Evolutionary conservation across 2,797 vertebrate species (phyloP).

Genomic region (Pangasius djambal): DNA sequence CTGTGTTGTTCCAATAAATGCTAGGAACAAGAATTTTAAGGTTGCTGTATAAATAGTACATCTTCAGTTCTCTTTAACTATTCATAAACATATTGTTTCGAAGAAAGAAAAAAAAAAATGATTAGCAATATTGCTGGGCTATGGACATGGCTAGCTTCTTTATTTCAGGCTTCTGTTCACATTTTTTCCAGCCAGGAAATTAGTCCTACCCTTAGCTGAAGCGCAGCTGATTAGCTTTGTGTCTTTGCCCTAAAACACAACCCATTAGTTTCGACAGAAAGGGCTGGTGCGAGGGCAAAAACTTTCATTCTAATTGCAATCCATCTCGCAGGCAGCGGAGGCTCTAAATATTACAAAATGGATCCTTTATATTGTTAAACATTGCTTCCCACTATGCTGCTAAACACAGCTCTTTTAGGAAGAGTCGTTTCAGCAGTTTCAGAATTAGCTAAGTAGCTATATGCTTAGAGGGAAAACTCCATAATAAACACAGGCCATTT

Average conservation of each 20-base stretch:
- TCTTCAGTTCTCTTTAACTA: neutral
- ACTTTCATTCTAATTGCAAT: neutral
- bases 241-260: neutral
- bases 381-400: neutral
- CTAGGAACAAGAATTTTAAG: neutral
- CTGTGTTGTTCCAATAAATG: neutral
- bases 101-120: neutral
- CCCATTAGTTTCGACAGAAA: neutral
- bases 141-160: neutral
- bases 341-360: neutral
- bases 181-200: neutral
- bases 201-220: neutral
- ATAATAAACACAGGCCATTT: neutral
- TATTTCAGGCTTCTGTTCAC: neutral
- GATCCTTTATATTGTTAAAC: neutral
- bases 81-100: neutral
- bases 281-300: neutral
- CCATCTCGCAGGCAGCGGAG: neutral
- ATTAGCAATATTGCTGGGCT: neutral
- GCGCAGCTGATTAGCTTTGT: neutral
- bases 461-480: neutral
- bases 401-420: neutral
- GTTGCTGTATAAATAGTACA: neutral
- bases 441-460: neutral
- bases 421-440: neutral